These are phyloP conservation scores for Lordiphosa collinella DNA, from an alignment of 1,140 invertebrate genomes.

Conservation along the genomic window DNA sequence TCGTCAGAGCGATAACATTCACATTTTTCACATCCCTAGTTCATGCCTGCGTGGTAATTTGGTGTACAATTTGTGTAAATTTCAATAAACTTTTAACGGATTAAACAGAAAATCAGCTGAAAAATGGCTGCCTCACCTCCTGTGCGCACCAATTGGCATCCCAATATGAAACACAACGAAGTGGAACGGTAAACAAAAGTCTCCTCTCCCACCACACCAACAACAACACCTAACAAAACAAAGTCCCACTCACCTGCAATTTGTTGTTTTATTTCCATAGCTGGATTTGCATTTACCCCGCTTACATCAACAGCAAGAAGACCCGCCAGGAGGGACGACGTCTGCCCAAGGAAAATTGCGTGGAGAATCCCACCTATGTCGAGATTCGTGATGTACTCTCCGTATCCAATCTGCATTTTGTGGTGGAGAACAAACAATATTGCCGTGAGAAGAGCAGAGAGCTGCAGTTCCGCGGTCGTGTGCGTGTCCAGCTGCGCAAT, in stretches of 20 bases:
- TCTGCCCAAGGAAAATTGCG: conserved; percentile 90
- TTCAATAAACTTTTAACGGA: background rate
- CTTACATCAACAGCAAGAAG: conserved; percentile 97
- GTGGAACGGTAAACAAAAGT: conserved; percentile 78
- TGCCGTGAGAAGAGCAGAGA: conserved; percentile 95
- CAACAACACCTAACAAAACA: conserved; percentile 21
- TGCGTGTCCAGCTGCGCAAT: conserved; percentile 95
- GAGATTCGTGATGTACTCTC: conserved; percentile 96
- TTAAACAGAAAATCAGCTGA: conserved; percentile 7
- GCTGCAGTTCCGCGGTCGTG: conserved; percentile 88
- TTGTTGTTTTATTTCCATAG: conserved; percentile 81
- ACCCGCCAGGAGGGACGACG: conserved; percentile 92
- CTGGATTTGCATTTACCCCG: conserved; percentile 98
- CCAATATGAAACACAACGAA: conserved; percentile 86
- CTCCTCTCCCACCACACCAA: background rate
- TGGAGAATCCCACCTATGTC: conserved; percentile 95
- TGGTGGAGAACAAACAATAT: conserved; percentile 97
- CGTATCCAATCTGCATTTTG: conserved; percentile 89
- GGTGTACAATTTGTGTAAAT: background rate
- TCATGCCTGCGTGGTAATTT: conserved; percentile 62
- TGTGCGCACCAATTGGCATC: conserved; percentile 81
- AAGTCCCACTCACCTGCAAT: conserved; percentile 23
- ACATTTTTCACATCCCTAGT: conserved; percentile 30
- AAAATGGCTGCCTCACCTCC: conserved; percentile 76
- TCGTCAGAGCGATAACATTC: background rate